Evolutionary conservation across 2,888 invertebrate species (phyloP), one percentile per base, ranked within the genome.

Genomic region (Dryomyza anilis): DNA sequence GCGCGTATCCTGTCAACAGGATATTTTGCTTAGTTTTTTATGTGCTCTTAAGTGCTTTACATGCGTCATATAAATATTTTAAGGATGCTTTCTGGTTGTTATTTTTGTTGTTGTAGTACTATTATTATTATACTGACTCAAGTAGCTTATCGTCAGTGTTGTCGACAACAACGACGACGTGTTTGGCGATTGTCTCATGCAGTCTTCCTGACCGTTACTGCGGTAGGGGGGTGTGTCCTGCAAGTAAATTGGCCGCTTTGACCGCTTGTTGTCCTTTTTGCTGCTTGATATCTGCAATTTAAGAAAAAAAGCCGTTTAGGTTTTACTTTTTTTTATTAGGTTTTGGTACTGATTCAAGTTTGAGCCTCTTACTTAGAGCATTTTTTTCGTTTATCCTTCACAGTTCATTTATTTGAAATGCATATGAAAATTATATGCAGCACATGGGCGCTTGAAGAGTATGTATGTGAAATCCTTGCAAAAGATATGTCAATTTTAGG

Each of bases 21-120:
- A 63, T 63, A 57, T 29, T 58, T 48, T 63, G 43, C 12, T 60
- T 30, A 57, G 48, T 39, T 63, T 52, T 39, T 43, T 53, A 46
- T 14, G 53, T 53, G 61, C 43, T 27, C 48, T 48, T 55, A 63
- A 48, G 56, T 56, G 56, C 70, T 73, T 70, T 69, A 67, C 63
- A 69, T 73, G 70, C 74, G 76, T n/a, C 55, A 71, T 70, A 76
- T 76, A 76, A 76, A 76, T 78, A 78, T 75, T 76, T 74, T 72
- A 76, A 78, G 78, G 69, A 72, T 67, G 63, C 60, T 63, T 29
- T 64, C 23, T 25, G 3, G 8, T 48, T 52, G 29, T 52, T 50
- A 6, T 30, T 21, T 14, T 55, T 39, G 48, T 55, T 27, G 10
- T 14, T 29, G 56, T 63, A n/a, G n/a, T n/a, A n/a, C n/a, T 45